Base-by-base conservation (phyloP, 2,113 vertebrate genomes). In the Synodontis membranacea region DNA sequence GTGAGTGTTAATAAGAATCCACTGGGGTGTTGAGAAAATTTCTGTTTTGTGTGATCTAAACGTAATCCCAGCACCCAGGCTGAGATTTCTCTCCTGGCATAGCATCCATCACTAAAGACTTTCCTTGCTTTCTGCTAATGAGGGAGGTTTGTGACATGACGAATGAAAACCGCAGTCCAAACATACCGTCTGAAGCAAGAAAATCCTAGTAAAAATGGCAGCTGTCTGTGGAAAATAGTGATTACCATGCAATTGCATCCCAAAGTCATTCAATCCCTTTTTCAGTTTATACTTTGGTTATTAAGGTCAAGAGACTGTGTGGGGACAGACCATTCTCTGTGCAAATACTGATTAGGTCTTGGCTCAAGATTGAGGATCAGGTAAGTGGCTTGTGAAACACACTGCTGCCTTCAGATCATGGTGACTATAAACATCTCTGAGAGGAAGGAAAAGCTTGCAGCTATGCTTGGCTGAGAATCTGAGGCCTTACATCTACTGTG, bases 151-250 rank as follows among this genome's bases (percentile, higher is more conserved):
- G 80, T 72, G 72, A 80, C 46, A 64, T 75, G 46, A 82, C 15
- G 58, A 56, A 82, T 68, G n/a, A 84, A 86, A 88, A 62, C 80
- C 85, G 52, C 80, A 83, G 48, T 78, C 88, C 82, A 84, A 76
- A 84, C 76, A 66, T 46, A 74, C 42, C 1, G 50, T 86, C 79
- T 82, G 28, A n/a, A 72, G 39, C 81, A 54, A 84, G 85, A 80
- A n/a, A 72, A 87, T 50, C 37, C 60, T 17, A 46, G 58, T 68
- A 31, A 83, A 85, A 62, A 74, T 42, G 70, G 80, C 60, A 70
- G 54, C 80, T 89, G 74, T 58, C 37, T n/a, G 37, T 19, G 74
- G 82, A 84, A 64, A 74, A 66, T 58, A 46, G n/a, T 62, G 28
- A 81, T 83, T 84, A 58, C 39, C 68, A 46, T 44, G 19, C 39